These are phyloP conservation scores for Acropora yongei DNA, from an alignment of 64 coral and sea anemone genomes.

Conservation along the genomic window DNA sequence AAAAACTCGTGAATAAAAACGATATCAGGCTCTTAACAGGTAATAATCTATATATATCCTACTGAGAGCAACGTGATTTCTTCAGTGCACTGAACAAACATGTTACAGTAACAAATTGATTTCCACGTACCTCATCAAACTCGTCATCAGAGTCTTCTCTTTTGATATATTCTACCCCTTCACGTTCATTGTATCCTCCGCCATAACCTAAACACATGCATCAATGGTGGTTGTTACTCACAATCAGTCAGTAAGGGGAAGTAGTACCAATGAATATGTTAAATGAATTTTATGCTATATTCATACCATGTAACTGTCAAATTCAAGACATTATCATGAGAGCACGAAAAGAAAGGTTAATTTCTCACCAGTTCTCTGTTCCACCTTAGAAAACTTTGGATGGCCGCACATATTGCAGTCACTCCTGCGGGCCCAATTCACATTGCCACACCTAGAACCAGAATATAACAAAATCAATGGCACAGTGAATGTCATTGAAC, in stretches of 20 bases:
- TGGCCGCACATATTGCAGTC: constrained; percentile 96
- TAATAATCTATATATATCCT: too few relatives aligned
- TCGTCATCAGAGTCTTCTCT: constrained; percentile 94
- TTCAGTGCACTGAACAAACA: too few relatives aligned
- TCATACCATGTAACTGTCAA: too few relatives aligned
- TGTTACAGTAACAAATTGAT: too few relatives aligned
- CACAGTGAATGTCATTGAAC: not conserved
- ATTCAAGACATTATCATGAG: too few relatives aligned
- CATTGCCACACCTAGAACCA: constrained; percentile 86
- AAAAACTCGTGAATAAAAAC: too few relatives aligned
- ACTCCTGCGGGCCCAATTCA: constrained; percentile 94
- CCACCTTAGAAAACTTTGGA: constrained; percentile 90
- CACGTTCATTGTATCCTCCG: constrained; percentile 96
- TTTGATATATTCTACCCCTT: constrained; percentile 87
- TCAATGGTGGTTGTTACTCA: too few relatives aligned
- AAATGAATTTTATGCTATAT: too few relatives aligned
- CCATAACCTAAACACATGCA: constrained; percentile 67
- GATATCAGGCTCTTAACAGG: too few relatives aligned
- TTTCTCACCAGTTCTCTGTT: constrained; percentile 85
- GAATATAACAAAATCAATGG: not conserved
- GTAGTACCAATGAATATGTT: too few relatives aligned
- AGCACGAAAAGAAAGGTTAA: not conserved
- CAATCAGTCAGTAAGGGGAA: too few relatives aligned
- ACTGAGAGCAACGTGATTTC: too few relatives aligned
- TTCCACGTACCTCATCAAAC: constrained; percentile 85